Evolutionary conservation across 2,113 vertebrate species (phyloP).

Genomic region (Bos indicus): DNA sequence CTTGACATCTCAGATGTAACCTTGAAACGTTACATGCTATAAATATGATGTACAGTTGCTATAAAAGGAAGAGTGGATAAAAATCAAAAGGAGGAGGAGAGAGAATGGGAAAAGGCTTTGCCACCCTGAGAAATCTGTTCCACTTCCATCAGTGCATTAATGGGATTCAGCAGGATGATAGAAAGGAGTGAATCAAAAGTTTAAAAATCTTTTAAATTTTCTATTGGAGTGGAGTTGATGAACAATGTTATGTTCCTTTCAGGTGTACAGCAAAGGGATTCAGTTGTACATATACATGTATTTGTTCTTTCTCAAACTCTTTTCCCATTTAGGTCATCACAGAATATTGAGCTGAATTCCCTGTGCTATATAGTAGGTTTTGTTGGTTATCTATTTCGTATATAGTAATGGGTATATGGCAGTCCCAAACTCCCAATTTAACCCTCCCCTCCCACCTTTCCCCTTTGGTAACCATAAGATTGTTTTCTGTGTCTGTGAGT

Average conservation of each 20-base stretch:
- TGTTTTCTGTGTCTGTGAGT: neutral
- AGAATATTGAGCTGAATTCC: neutral
- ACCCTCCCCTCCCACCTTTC: neutral
- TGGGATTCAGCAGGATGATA: accelerated
- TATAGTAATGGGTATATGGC: neutral
- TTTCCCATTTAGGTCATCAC: neutral
- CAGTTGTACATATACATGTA: neutral
- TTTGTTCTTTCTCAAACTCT: neutral
- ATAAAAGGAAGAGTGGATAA: neutral
- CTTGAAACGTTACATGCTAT: neutral
- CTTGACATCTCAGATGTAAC: neutral
- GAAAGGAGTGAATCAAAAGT: too few relatives aligned
- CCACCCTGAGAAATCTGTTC: accelerated
- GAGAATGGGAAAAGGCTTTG: accelerated
- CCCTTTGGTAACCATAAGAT: neutral
- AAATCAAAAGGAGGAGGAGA: neutral
- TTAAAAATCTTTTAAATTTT: neutral
- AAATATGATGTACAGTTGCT: neutral
- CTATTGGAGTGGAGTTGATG: neutral
- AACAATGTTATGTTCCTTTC: neutral
- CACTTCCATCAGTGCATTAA: accelerated
- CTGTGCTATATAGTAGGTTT: neutral
- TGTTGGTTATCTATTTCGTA: neutral
- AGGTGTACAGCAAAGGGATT: neutral
- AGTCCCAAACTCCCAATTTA: neutral